Percentiles rank a stretch among this genome's conserved stretches.
These are phyloP conservation scores for Lasioglossum malachurum DNA, from an alignment of 2,888 invertebrate genomes.

Conservation along the genomic window DNA sequence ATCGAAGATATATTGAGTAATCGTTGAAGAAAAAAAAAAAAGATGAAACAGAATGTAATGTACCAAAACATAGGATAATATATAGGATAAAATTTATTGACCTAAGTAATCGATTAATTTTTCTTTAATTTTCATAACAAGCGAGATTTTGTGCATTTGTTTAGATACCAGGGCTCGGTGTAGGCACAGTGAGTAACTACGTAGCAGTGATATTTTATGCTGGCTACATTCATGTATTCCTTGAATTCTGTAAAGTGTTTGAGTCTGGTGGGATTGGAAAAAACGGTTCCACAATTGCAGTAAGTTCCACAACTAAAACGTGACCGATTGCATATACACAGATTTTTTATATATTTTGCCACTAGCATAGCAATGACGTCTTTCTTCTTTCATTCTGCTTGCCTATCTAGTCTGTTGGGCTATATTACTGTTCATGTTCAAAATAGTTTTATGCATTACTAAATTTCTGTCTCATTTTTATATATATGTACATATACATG, in stretches of 20 bases:
- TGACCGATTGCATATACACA: slow-evolving; percentile 35
- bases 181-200: slow-evolving; percentile 79
- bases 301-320: slow-evolving; percentile 86
- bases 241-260: slow-evolving; percentile 90
- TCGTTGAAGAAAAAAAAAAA: not conserved
- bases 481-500: not conserved
- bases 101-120: slow-evolving; percentile 6
- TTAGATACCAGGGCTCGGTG: slow-evolving; percentile 81
- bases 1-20: not conserved
- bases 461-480: slow-evolving; percentile 42
- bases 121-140: slow-evolving; percentile 63
- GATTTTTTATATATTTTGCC: slow-evolving; percentile 39
- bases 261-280: slow-evolving; percentile 96
- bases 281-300: slow-evolving; percentile 98
- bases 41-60: not conserved
- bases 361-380: slow-evolving; percentile 39
- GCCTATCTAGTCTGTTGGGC: slow-evolving; percentile 36
- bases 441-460: slow-evolving; percentile 42
- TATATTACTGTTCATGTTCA: slow-evolving; percentile 32
- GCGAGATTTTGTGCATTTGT: slow-evolving; percentile 79
- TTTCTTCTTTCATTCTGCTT: slow-evolving; percentile 46
- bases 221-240: slow-evolving; percentile 88
- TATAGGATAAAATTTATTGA: slow-evolving; percentile 28
- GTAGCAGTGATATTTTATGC: slow-evolving; percentile 86
- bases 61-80: slow-evolving; percentile 21